Conservation (phyloP, 2,888 invertebrate species). For the Iphiclides podalirius region DNA sequence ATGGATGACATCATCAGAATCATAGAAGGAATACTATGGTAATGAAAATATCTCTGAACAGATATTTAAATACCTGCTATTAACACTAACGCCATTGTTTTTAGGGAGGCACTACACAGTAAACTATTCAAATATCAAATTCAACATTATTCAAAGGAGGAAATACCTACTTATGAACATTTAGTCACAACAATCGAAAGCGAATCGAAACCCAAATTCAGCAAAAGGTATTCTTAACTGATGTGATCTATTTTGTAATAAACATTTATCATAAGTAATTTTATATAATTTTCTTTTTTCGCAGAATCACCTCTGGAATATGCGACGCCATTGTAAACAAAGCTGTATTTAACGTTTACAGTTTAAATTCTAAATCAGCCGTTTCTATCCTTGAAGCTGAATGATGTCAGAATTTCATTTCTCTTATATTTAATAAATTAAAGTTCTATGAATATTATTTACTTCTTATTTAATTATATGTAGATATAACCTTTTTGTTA, state of each 20-base stretch:
- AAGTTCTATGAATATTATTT: neutral
- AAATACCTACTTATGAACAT: conserved; percentile 58
- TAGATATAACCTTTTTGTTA: conserved; percentile 15
- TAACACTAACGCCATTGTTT: conserved; percentile 22
- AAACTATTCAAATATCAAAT: conserved; percentile 67
- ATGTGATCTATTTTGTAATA: conserved; percentile 1
- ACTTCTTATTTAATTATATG: neutral
- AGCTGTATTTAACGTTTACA: conserved; percentile 61
- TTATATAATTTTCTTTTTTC: neutral
- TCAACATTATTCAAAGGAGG: conserved; percentile 59
- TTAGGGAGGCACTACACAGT: conserved; percentile 67
- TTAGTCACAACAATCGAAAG: conserved; percentile 46
- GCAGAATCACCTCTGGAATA: conserved; percentile 69
- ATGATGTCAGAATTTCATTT: conserved; percentile 30
- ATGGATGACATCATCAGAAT: conserved; percentile 55
- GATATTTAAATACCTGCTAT: no score
- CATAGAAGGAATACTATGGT: conserved; percentile 69
- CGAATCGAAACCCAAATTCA: conserved; percentile 46
- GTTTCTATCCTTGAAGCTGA: conserved; percentile 53
- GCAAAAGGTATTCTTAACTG: conserved; percentile 57
- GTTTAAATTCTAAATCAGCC: conserved; percentile 54
- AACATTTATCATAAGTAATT: no score
- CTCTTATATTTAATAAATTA: neutral
- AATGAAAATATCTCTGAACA: conserved; percentile 22
- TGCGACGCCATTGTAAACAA: conserved; percentile 75